phyloP scores from a whole-genome alignment of 2,113 vertebrate genomes.

The Poeciliopsis turrubarensis region DNA sequence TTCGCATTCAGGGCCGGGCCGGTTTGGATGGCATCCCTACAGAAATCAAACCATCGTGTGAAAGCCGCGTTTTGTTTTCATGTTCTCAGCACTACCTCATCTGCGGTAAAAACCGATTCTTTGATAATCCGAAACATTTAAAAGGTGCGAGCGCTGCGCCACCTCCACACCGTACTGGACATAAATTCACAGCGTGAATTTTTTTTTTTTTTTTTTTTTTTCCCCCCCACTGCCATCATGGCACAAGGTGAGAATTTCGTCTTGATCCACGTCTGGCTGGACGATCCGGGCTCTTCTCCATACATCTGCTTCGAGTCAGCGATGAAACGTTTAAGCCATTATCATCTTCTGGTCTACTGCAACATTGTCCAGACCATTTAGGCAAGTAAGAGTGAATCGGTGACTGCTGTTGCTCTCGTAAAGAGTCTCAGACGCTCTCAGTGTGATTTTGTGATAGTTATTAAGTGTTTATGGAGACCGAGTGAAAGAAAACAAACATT shows the following conservation, averaged over 20 bases:
- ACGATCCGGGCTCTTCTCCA: conserved; percentile 23
- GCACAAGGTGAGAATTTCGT: conserved; percentile 32
- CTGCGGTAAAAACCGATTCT: not conserved
- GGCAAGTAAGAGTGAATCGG: not conserved
- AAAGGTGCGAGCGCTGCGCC: not conserved
- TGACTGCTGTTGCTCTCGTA: not conserved
- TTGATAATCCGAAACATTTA: not conserved
- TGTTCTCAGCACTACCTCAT: not conserved
- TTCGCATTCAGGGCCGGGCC: no score
- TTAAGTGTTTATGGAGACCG: conserved; percentile 46
- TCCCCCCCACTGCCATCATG: not conserved
- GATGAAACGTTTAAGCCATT: conserved; percentile 22
- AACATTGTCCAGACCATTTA: conserved; percentile 4
- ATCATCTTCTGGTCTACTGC: conserved; percentile 26
- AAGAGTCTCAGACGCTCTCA: not conserved
- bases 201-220: conserved; percentile 5
- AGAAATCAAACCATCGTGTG: not conserved
- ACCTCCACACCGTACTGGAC: not conserved
- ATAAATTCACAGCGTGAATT: not conserved
- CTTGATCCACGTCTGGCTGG: conserved; percentile 26
- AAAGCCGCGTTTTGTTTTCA: not conserved
- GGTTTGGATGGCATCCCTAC: not conserved
- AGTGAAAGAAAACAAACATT: conserved; percentile 1
- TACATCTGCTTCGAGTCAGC: conserved; percentile 53
- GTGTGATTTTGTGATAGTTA: conserved; percentile 23